Percentiles rank a stretch among this genome's conserved stretches.
Evolutionary conservation across 2,113 vertebrate genomes (phyloP).

Genomic region (Ptilonorhynchus violaceus): DNA sequence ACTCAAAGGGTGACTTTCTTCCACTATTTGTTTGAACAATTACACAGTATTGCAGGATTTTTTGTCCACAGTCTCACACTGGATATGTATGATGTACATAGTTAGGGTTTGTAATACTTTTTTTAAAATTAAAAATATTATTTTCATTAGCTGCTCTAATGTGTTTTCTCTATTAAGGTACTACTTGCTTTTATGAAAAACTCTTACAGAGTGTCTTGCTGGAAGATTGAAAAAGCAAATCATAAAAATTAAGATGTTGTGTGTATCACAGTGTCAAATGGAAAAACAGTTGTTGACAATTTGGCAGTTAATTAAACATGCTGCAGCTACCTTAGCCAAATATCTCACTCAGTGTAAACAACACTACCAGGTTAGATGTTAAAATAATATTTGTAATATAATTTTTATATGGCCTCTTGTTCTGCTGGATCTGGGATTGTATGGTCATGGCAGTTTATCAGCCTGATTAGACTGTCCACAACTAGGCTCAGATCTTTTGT

Average conservation of each 20-base stretch:
- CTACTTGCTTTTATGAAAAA: not conserved
- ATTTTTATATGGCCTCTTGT: not conserved
- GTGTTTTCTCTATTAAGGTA: not conserved
- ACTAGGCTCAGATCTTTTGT: not conserved
- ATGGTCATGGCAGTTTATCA: not conserved
- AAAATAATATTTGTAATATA: not conserved
- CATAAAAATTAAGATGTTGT: not conserved
- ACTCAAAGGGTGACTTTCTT: not conserved
- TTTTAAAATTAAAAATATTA: not conserved
- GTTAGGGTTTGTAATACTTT: accelerated
- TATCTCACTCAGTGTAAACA: not conserved
- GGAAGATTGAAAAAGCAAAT: not conserved
- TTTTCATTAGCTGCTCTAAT: not conserved
- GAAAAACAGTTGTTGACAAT: not conserved
- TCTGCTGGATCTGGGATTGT: not conserved
- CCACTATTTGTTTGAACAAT: not conserved
- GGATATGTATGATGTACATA: not conserved
- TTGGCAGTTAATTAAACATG: not conserved
- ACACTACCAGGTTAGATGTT: not conserved
- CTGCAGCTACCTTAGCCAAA: not conserved
- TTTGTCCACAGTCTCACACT: not conserved
- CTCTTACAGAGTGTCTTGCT: not conserved
- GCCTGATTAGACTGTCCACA: not conserved
- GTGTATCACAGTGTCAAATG: not conserved
- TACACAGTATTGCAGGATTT: not conserved